Evolutionary conservation across 1,140 invertebrate genomes (phyloP).

Genomic region (Aphelenchoides avenae): DNA sequence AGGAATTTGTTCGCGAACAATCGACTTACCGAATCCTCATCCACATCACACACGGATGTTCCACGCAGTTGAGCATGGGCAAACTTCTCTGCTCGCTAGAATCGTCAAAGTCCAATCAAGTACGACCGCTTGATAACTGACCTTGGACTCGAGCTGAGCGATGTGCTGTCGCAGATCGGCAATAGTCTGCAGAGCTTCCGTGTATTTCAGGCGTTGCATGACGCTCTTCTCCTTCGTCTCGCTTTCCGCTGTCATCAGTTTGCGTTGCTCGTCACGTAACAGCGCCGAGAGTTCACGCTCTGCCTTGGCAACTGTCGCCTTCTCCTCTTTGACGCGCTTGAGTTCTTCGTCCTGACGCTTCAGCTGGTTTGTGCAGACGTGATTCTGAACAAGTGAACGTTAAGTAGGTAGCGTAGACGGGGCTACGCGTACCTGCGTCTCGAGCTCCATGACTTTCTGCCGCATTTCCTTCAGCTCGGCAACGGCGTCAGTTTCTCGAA

Average conservation of each 20-base stretch:
- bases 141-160: constrained; percentile 84
- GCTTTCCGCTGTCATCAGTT: constrained; percentile 78
- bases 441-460: constrained; percentile 92
- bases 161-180: constrained; percentile 92
- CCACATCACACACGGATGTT: constrained; percentile 47
- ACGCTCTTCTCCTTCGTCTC: constrained; percentile 86
- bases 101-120: constrained; percentile 13
- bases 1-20: neutral
- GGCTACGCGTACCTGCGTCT: constrained; percentile 68
- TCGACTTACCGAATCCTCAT: constrained; percentile 53
- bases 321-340: constrained; percentile 72
- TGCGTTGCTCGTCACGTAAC: constrained; percentile 78
- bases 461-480: constrained; percentile 88
- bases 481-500: constrained; percentile 82
- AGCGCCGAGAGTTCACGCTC: constrained; percentile 74
- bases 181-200: constrained; percentile 83
- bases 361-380: constrained; percentile 88
- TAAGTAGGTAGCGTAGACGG: neutral
- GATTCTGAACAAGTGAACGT: constrained; percentile 67
- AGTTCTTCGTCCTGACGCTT: constrained; percentile 87
- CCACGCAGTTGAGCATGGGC: constrained; percentile 50
- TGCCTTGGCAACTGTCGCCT: constrained; percentile 69
- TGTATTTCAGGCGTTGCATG: constrained; percentile 86
- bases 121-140: constrained; percentile 57
- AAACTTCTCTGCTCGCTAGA: constrained; percentile 57